These are phyloP conservation scores for Blastobasis adustella DNA, from an alignment of 2,888 invertebrate genomes.

Conservation along the genomic window DNA sequence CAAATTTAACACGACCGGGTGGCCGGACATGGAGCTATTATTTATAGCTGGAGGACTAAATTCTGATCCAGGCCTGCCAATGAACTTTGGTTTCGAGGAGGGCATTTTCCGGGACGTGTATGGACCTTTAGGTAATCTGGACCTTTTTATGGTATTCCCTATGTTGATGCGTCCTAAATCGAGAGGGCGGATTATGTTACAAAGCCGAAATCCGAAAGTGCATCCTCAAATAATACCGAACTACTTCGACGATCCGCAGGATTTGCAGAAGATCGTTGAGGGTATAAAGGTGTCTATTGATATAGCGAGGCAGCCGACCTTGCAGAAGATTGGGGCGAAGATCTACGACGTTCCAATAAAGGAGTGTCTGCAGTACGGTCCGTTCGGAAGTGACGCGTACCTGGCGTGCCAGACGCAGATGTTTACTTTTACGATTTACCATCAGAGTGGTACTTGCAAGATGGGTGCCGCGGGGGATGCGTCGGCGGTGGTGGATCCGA, in stretches of 20 bases:
- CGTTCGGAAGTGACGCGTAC: conserved; percentile 79
- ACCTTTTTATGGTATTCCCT: conserved; percentile 76
- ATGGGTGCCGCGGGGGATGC: conserved; percentile 76
- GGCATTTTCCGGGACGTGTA: conserved; percentile 56
- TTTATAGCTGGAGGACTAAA: conserved; percentile 74
- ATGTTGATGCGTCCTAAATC: conserved; percentile 84
- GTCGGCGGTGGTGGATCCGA: conserved; percentile 78
- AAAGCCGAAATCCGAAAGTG: conserved; percentile 80
- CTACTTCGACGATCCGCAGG: conserved; percentile 80
- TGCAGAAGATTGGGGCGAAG: conserved; percentile 74
- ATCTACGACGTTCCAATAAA: conserved; percentile 76
- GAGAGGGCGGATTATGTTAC: conserved; percentile 79
- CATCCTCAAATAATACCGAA: conserved; percentile 86
- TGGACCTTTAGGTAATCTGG: conserved; percentile 48
- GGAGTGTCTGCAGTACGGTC: conserved; percentile 69
- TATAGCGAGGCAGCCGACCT: conserved; percentile 72
- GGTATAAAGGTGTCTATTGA: conserved; percentile 77
- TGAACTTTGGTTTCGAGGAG: conserved; percentile 71
- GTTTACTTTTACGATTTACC: conserved; percentile 81
- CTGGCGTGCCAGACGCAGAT: conserved; percentile 80
- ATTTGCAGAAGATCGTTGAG: conserved; percentile 77
- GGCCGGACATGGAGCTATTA: conserved; percentile 79
- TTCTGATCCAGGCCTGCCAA: conserved; percentile 55
- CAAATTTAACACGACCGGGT: conserved; percentile 67
- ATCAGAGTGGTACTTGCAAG: conserved; percentile 79